phyloP scores from a whole-genome alignment of 2,888 invertebrate genomes.

The Patella depressa region DNA sequence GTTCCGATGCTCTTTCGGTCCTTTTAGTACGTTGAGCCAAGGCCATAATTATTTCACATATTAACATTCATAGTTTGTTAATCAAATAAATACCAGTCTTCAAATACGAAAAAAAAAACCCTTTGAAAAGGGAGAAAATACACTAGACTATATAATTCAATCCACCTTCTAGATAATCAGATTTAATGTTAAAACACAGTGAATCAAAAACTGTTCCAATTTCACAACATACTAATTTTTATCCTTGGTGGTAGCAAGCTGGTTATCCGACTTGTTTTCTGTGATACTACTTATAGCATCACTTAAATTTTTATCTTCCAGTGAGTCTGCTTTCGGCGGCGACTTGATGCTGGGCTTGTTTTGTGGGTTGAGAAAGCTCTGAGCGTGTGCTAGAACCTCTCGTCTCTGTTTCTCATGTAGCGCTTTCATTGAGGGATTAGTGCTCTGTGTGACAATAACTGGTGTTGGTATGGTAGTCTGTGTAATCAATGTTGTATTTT shows the following conservation, averaged over 20 bases:
- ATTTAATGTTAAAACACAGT: too few species aligned
- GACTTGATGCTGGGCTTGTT: slow-evolving; percentile 47
- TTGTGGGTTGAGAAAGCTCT: slow-evolving; percentile 65
- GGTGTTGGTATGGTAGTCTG: slow-evolving; percentile 29
- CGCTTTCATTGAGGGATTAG: slow-evolving; percentile 36
- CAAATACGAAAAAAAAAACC: too few species aligned
- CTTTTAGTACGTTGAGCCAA: too few species aligned
- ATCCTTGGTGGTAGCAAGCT: not conserved
- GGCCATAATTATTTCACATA: too few species aligned
- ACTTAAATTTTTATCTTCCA: not conserved
- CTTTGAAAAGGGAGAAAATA: too few species aligned
- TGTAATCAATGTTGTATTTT: slow-evolving; percentile 1
- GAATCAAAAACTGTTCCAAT: too few species aligned
- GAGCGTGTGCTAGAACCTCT: slow-evolving; percentile 63
- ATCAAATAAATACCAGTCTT: too few species aligned
- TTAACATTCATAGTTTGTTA: too few species aligned
- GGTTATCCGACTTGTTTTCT: not conserved
- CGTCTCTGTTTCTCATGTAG: slow-evolving; percentile 63
- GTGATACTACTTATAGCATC: not conserved
- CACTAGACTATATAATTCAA: too few species aligned
- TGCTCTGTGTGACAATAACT: not conserved
- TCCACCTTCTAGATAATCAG: too few species aligned
- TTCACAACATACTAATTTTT: too few species aligned
- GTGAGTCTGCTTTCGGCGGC: not conserved
- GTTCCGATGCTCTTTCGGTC: too few species aligned